Evolutionary conservation across 2,797 vertebrate species (phyloP).

Genomic region (Cheirogaleus major): DNA sequence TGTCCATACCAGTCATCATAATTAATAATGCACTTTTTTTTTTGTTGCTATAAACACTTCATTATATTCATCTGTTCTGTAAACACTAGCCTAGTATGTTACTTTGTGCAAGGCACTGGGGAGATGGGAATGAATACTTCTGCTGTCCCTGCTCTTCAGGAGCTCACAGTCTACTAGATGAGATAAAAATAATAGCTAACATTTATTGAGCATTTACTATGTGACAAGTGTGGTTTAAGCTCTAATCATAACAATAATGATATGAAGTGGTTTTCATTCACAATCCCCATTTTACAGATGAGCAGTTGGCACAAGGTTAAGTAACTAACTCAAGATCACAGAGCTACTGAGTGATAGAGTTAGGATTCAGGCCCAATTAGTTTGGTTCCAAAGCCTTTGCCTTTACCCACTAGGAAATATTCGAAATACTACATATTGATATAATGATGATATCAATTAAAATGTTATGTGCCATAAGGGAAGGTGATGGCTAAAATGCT

Average conservation of each 20-base stretch:
- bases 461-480: neutral
- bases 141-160: neutral
- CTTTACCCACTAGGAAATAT: neutral
- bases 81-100: neutral
- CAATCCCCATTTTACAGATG: neutral
- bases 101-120: neutral
- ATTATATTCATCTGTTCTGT: conserved; percentile 42
- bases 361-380: neutral
- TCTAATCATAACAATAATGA: neutral
- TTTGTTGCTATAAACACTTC: neutral
- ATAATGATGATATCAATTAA: conserved; percentile 11
- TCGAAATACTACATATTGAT: neutral
- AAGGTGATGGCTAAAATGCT: neutral
- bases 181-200: conserved; percentile 34
- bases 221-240: neutral
- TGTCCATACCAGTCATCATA: neutral
- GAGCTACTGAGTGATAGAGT: neutral
- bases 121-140: neutral
- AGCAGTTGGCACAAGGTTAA: conserved; percentile 31
- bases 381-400: neutral
- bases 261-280: neutral
- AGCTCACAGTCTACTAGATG: neutral
- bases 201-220: neutral
- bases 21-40: neutral
- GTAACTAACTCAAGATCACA: conserved; percentile 6